phyloP scores from a whole-genome alignment of 2,113 vertebrate species.

The Ancistrus triradiatus region DNA sequence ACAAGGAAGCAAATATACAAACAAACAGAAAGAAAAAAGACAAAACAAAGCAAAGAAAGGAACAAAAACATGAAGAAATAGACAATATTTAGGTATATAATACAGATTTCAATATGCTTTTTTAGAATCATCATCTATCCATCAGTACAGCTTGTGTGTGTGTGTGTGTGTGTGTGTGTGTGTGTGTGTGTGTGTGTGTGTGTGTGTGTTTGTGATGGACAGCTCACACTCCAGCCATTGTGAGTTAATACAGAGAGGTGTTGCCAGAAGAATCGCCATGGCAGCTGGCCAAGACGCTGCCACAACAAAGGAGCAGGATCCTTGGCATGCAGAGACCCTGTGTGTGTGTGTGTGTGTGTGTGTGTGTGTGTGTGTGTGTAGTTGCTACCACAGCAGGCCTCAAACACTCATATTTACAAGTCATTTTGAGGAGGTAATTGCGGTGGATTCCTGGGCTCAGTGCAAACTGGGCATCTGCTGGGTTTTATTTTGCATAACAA shows the following conservation, averaged over 20 bases:
- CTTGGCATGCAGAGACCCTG: conserved; percentile 32
- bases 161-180: background rate
- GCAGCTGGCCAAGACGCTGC: conserved; percentile 53
- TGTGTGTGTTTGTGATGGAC: conserved; percentile 49
- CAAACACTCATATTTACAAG: conserved; percentile 68
- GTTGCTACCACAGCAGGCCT: conserved; percentile 44
- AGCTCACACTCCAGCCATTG: conserved; percentile 66
- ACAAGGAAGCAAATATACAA: too few species aligned
- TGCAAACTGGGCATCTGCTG: conserved; percentile 56
- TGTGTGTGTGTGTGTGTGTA: conserved; percentile 32
- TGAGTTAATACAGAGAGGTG: conserved; percentile 62
- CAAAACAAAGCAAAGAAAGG: too few species aligned
- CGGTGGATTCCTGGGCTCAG: conserved; percentile 62
- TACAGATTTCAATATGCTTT: too few species aligned
- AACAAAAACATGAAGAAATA: too few species aligned
- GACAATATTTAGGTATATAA: too few species aligned
- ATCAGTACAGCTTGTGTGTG: too few species aligned
- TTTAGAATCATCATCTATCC: too few species aligned
- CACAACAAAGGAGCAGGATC: conserved; percentile 61
- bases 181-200: background rate
- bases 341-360: conserved; percentile 33
- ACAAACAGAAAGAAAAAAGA: too few species aligned
- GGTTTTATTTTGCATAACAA: conserved; percentile 61
- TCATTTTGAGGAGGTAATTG: conserved; percentile 65
- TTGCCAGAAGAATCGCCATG: conserved; percentile 59